Percentiles rank a stretch among this genome's conserved stretches.
Evolutionary conservation across 2,797 vertebrate species (phyloP).

Genomic region (Pipistrellus pipistrellus): DNA sequence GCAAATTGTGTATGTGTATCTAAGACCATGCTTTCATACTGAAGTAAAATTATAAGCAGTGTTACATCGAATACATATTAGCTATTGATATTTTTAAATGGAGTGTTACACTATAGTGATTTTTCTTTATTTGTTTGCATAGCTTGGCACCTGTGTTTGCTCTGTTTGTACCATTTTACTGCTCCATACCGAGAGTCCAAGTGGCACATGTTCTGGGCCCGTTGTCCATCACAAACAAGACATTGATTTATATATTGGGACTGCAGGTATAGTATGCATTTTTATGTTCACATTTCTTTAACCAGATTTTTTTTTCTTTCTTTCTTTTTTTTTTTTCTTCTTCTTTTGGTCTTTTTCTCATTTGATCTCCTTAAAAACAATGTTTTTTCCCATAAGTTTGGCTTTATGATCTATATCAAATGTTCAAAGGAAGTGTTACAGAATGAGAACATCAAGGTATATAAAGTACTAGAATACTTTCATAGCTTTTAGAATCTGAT

Average conservation of each 20-base stretch:
- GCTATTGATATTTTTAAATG: slow-evolving; percentile 34
- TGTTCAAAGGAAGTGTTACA: slow-evolving; percentile 77
- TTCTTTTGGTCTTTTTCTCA: slow-evolving; percentile 63
- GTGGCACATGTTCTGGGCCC: slow-evolving; percentile 95
- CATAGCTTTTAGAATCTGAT: slow-evolving; percentile 78
- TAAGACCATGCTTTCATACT: slow-evolving; percentile 43
- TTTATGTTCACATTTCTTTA: slow-evolving; percentile 82
- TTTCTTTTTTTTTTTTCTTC: neutral
- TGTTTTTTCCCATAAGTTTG: slow-evolving; percentile 67
- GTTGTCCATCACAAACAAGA: slow-evolving; percentile 97
- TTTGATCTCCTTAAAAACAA: slow-evolving; percentile 80
- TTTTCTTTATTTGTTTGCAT: slow-evolving; percentile 82
- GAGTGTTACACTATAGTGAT: slow-evolving; percentile 32
- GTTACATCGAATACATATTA: slow-evolving; percentile 31
- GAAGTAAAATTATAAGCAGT: slow-evolving; percentile 31
- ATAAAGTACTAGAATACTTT: slow-evolving; percentile 70
- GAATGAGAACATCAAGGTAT: slow-evolving; percentile 66
- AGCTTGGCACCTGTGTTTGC: slow-evolving; percentile 96
- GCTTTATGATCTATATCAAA: slow-evolving; percentile 76
- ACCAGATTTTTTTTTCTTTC: neutral
- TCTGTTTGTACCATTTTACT: slow-evolving; percentile 98
- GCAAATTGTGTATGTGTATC: neutral
- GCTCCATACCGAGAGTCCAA: slow-evolving; percentile 94
- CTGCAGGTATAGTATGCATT: slow-evolving; percentile 91
- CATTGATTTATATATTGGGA: slow-evolving; percentile 96